A percentile compares a stretch with the other conserved stretches of the same genome.
These are phyloP conservation scores for Erythrolamprus reginae DNA, from an alignment of 2,113 vertebrate species.

Conservation along the genomic window DNA sequence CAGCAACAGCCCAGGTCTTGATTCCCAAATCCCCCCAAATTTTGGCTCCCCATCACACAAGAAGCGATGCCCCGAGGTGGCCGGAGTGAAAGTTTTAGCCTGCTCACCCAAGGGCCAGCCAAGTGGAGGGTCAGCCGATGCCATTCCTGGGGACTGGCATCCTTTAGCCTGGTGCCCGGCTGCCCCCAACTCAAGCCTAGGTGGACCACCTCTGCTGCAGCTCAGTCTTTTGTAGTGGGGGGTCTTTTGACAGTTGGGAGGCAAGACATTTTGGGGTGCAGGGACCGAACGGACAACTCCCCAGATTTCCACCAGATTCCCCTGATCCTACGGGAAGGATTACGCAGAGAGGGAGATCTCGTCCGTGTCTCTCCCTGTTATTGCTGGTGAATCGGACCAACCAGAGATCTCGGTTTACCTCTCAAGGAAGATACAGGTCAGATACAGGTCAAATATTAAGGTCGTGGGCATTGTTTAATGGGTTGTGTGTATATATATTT, in stretches of 20 bases:
- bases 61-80: not conserved
- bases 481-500: conserved; percentile 5
- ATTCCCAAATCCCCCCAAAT: not conserved
- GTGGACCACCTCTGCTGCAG: not conserved
- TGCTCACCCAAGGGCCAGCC: not conserved
- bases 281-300: not conserved
- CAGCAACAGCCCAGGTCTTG: too few relatives aligned
- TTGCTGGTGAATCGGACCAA: conserved; percentile 62
- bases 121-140: not conserved
- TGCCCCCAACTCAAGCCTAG: not conserved
- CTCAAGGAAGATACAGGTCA: conserved; percentile 59
- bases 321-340: not conserved
- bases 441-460: conserved; percentile 65
- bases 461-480: conserved; percentile 61
- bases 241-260: not conserved
- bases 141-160: not conserved
- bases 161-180: not conserved
- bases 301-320: not conserved
- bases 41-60: not conserved
- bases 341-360: not conserved
- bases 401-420: conserved; percentile 47
- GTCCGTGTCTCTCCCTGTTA: conserved; percentile 8
- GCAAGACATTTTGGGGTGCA: not conserved
- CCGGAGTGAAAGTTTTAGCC: too few relatives aligned
- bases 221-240: not conserved